Conservation (phyloP, 2,113 vertebrate species). For the Saguinus midas region DNA sequence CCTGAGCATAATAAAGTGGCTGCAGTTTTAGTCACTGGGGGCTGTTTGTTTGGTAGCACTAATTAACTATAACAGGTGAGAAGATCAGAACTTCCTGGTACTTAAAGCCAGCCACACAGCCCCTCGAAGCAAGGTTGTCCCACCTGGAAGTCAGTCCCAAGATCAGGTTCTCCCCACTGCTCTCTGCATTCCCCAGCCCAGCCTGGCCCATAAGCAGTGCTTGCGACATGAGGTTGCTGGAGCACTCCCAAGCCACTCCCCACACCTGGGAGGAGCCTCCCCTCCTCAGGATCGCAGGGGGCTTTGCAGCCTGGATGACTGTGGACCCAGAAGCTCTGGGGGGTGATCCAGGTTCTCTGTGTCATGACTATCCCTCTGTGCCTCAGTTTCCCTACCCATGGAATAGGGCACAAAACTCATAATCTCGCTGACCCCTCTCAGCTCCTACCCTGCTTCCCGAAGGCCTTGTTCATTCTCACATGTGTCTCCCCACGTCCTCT, state of each 20-base stretch:
- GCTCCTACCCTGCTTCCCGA: neutral
- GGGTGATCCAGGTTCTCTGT: neutral
- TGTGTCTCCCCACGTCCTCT: neutral
- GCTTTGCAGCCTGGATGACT: fast-evolving
- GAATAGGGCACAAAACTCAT: neutral
- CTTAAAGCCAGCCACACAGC: fast-evolving
- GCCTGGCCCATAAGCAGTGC: fast-evolving
- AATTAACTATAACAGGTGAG: neutral
- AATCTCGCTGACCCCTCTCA: neutral
- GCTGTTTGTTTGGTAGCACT: fast-evolving
- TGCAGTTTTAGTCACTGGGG: fast-evolving
- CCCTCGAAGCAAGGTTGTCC: fast-evolving
- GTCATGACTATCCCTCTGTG: too few relatives aligned
- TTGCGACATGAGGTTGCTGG: too few relatives aligned
- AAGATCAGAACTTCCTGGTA: neutral
- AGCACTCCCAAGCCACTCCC: neutral
- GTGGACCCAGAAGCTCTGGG: neutral
- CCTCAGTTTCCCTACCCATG: fast-evolving
- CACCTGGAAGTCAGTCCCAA: neutral
- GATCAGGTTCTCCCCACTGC: fast-evolving
- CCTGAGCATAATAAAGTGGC: fast-evolving
- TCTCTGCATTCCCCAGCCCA: fast-evolving
- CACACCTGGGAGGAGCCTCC: fast-evolving
- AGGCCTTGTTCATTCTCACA: fast-evolving
- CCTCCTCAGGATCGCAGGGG: neutral